Percentiles rank a stretch among this genome's conserved stretches.
Conservation (phyloP, 2,888 invertebrate species). For the Deilephila elpenor region DNA sequence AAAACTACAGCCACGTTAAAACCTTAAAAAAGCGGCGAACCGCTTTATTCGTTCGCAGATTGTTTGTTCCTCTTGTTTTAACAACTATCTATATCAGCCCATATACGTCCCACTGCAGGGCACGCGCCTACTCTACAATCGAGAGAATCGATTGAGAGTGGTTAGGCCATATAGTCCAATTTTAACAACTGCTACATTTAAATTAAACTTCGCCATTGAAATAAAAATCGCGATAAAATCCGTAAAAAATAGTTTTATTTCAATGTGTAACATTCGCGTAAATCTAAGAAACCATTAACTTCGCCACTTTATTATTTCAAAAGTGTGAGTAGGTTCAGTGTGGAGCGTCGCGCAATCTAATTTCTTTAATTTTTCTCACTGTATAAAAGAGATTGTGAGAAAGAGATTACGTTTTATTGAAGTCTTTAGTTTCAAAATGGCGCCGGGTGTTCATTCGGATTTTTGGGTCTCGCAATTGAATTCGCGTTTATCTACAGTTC, state of each 20-base stretch:
- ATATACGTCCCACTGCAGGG: too few relatives aligned
- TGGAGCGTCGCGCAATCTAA: background rate
- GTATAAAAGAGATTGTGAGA: background rate
- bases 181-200: conserved; percentile 20
- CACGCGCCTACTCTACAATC: too few relatives aligned
- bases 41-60: conserved; percentile 3
- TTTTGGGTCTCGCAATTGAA: background rate
- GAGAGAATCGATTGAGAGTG: too few relatives aligned
- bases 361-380: background rate
- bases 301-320: background rate
- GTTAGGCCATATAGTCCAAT: too few relatives aligned
- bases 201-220: conserved; percentile 12
- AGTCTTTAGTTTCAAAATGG: background rate
- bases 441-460: background rate
- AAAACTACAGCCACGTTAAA: background rate
- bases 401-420: background rate
- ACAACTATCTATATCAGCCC: too few relatives aligned
- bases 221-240: too few relatives aligned
- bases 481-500: background rate
- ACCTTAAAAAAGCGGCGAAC: conserved; percentile 9
- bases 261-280: too few relatives aligned
- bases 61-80: conserved; percentile 8
- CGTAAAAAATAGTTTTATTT: too few relatives aligned
- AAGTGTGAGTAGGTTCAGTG: background rate
- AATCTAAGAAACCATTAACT: too few relatives aligned